Base-by-base conservation (phyloP, 2,113 vertebrate genomes). In the Jacana jacana region DNA sequence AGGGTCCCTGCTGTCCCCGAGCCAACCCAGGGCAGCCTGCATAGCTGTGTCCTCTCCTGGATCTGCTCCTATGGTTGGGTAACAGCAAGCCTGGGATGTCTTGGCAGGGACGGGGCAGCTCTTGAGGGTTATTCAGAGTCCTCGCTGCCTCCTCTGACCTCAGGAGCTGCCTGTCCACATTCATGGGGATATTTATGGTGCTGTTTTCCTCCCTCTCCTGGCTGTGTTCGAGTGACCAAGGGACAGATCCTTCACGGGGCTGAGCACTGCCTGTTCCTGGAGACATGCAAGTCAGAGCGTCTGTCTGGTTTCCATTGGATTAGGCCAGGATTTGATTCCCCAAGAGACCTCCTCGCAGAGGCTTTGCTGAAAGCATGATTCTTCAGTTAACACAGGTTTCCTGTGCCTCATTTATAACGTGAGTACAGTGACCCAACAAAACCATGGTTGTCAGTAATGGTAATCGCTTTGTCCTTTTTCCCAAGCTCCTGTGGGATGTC, bases 181-280 rank as follows among this genome's bases (percentile, higher is more conserved):
- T 91, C 72, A 71, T 2, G 2, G 69, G 35, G 54, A 81, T 89
- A 92, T 93, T 91, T 71, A 87, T 79, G 86, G 81, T 1, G 10
- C 65, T 95, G 65, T 81, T 97, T 91, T 94, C 60, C 46, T 93
- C 79, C 17, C 60, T 90, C 27, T 76, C 57, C 55, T 0, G 7
- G 30, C 72, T 86, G 69, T 22, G 30, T 71, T 91, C 44, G 48
- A 68, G 69, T 55, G 73, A 57, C 73, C n/a, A 64, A 87, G 70
- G 65, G 70, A 15, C 73, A 61, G 75, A 95, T 85, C 66, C 85
- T 61, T 84, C 64, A 10, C 1, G 14, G 51, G 17, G 42, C 81
- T 89, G 77, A 82, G 77, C 37, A 60, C 31, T 91, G 69, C 40
- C 64, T 58, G 68, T 54, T 70, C 55, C 44, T 44, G 44, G 37